These are phyloP conservation scores for Sciurus vulgaris DNA, from an alignment of 2,797 vertebrate genomes.

Conservation along the genomic window DNA sequence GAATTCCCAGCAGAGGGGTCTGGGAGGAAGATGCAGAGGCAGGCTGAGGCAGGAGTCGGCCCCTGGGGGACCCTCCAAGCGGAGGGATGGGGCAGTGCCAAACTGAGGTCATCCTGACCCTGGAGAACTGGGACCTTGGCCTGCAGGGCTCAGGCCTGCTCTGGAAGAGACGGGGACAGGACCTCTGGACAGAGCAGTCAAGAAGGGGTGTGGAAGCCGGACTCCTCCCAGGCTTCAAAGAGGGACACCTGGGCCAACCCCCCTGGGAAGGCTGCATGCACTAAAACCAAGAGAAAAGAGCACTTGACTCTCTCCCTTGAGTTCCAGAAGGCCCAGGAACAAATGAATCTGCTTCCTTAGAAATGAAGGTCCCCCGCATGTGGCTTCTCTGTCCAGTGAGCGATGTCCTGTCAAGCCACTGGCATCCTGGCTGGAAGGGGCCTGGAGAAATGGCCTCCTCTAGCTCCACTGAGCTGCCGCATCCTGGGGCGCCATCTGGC, in stretches of 20 bases:
- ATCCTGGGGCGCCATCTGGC: slow-evolving; percentile 67
- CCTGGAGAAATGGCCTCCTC: background rate
- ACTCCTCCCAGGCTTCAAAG: background rate
- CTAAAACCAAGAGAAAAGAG: background rate
- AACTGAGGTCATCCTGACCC: background rate
- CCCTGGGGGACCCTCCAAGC: background rate
- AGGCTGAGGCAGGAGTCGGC: background rate
- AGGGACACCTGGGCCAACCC: background rate
- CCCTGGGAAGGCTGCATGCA: background rate
- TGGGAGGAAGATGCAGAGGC: background rate
- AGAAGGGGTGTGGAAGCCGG: background rate
- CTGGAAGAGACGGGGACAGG: background rate
- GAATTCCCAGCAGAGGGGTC: background rate
- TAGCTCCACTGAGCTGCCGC: background rate
- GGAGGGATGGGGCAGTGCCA: background rate
- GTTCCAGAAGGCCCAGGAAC: background rate
- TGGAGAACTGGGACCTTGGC: background rate
- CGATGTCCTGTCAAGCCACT: background rate
- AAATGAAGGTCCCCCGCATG: slow-evolving; percentile 12
- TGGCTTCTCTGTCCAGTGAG: slow-evolving; percentile 16
- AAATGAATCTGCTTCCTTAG: slow-evolving; percentile 29
- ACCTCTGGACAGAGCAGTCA: background rate
- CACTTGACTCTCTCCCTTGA: background rate
- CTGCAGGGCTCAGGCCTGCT: background rate
- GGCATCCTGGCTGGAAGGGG: background rate